Conservation (phyloP, 2,113 vertebrate species). For the Malurus elegans region DNA sequence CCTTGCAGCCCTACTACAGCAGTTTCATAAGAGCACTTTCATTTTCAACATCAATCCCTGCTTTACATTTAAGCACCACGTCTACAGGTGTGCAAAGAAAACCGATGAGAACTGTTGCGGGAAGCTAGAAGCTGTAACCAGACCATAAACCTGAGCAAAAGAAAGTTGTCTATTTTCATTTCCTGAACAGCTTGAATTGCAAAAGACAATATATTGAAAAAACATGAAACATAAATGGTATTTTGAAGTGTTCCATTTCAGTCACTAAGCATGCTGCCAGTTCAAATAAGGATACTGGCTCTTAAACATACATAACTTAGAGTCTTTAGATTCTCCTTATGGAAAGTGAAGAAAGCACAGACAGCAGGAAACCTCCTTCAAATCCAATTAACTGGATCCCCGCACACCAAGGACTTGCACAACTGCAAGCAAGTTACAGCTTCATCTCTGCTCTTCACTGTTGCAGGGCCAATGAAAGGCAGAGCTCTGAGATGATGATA, state of each 20-base stretch:
- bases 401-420: neutral
- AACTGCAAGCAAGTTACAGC: neutral
- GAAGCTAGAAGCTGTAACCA: conserved; percentile 4
- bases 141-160: conserved; percentile 5
- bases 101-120: neutral
- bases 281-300: neutral
- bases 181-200: neutral
- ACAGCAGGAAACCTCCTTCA: neutral
- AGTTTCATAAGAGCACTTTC: neutral
- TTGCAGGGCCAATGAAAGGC: neutral
- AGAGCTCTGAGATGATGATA: neutral
- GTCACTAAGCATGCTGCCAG: neutral
- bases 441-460: neutral
- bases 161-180: conserved; percentile 52
- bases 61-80: neutral
- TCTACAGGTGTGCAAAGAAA: conserved; percentile 30
- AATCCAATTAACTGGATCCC: neutral
- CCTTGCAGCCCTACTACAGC: neutral
- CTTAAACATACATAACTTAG: neutral
- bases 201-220: neutral
- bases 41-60: neutral
- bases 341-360: neutral
- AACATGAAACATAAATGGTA: neutral
- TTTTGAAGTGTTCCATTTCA: neutral
- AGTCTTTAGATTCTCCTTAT: neutral